These are phyloP conservation scores for Cephus rjabovi DNA, from an alignment of 2,888 invertebrate species.

Conservation along the genomic window DNA sequence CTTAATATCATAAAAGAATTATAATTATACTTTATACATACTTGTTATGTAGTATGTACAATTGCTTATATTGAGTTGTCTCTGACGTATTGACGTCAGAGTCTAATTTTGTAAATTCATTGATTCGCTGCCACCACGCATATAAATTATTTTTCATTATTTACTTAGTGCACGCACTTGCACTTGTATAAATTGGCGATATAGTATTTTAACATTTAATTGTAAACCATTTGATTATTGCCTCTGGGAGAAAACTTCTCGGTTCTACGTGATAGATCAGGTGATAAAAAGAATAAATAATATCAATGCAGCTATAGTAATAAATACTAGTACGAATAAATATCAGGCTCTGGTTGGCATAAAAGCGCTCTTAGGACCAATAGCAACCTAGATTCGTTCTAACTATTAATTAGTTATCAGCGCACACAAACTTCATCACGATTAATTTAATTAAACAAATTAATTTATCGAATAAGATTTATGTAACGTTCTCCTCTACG, in stretches of 20 bases:
- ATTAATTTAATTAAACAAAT: background rate
- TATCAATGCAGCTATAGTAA: background rate
- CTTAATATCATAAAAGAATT: background rate
- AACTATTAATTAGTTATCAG: background rate
- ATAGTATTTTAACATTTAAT: background rate
- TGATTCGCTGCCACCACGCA: background rate
- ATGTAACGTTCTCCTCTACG: background rate
- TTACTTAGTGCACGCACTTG: too few species aligned
- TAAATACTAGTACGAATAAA: background rate
- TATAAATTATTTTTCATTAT: too few species aligned
- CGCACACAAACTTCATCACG: background rate
- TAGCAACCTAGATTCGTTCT: background rate
- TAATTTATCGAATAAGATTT: background rate
- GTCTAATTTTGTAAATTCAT: background rate
- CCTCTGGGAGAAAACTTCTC: background rate
- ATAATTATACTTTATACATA: background rate
- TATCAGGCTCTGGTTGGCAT: background rate
- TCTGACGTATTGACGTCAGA: background rate
- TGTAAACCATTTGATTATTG: background rate
- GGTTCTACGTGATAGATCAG: background rate
- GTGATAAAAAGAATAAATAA: background rate
- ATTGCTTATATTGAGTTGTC: background rate
- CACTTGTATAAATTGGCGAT: background rate
- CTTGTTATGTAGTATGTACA: background rate
- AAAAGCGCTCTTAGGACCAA: background rate